Evolutionary conservation across 2,888 invertebrate genomes (phyloP), one percentile per base, ranked within the genome.

Genomic region (Malthinus seriepunctatus): DNA sequence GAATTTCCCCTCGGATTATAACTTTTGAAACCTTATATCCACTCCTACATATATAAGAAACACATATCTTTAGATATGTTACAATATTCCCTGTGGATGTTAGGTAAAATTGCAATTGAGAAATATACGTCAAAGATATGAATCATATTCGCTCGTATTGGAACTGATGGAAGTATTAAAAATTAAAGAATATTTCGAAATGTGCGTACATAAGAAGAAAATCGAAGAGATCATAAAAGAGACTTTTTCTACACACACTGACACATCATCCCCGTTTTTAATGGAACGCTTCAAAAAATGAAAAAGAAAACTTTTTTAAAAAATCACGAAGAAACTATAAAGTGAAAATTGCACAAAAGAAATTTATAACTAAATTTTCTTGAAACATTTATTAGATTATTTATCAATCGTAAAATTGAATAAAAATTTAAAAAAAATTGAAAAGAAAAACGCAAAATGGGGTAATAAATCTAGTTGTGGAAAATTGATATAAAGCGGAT

Each of bases 111-210:
- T 60, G 56, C 53, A 52, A 45, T 53, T 23, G 52, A 56, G 39
- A 46, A 53, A 56, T 56, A 42, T 60, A 52, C 48, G 60, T 63
- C 63, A 23, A 37, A 62, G 61, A 63, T 58, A 56, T 66, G 64
- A 66, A 63, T 65, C 65, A 66, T 53, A 57, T 50, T 56, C 59
- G 59, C n/a, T n/a, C 56, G 61, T 58, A 58, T 56, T 59, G 33
- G 45, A 49, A 50, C 23, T 23, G 39, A 23, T 42, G 39, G 39
- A 23, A 15, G 14, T 15, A 9, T n/a, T 42, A 42, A 42, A 42
- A 42, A 42, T 42, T 42, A 42, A 42, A 15, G 23, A 42, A 9
- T 42, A 42, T 42, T 42, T 14, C 14, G n/a, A 42, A 14, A 42
- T n/a, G 39, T 15, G 23, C 15, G 39, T 42, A n/a, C n/a, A n/a